These are phyloP conservation scores for Phthorimaea operculella DNA, from an alignment of 1,140 invertebrate genomes.

Conservation along the genomic window DNA sequence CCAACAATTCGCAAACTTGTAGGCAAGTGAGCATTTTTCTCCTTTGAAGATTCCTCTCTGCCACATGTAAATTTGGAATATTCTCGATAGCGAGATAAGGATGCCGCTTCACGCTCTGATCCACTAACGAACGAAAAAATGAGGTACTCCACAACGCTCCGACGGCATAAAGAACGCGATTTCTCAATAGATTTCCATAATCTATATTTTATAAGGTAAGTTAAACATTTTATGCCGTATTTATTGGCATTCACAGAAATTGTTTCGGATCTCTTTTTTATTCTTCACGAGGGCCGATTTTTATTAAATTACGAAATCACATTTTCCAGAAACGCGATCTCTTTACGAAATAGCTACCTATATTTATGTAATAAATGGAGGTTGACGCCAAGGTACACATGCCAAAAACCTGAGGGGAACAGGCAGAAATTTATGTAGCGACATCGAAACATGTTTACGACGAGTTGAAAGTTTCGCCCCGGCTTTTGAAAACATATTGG, in stretches of 20 bases:
- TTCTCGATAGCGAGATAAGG: constrained; percentile 16
- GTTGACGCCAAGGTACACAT: constrained; percentile 1
- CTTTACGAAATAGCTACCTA: not conserved
- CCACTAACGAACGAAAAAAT: constrained; percentile 42
- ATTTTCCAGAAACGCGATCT: not conserved
- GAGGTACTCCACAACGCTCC: constrained; percentile 14
- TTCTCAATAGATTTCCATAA: constrained; percentile 13
- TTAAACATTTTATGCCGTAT: constrained; percentile 1
- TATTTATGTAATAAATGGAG: not conserved
- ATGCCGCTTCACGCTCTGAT: constrained; percentile 22
- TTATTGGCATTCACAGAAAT: constrained; percentile 13
- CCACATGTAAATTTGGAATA: constrained; percentile 25
- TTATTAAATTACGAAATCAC: no score
- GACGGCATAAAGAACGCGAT: constrained; percentile 17
- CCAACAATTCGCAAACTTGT: constrained; percentile 43
- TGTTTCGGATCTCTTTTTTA: not conserved
- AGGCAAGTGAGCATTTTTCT: constrained; percentile 39
- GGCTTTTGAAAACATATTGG: constrained; percentile 22
- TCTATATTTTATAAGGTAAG: constrained; percentile 3
- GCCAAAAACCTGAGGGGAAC: constrained; percentile 7
- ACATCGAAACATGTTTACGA: constrained; percentile 37
- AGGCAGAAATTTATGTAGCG: constrained; percentile 33
- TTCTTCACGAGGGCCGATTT: not conserved
- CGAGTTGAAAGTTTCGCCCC: constrained; percentile 24
- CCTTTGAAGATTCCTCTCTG: constrained; percentile 31